Evolutionary conservation across 2,797 vertebrate genomes (phyloP).

Genomic region (Telmatherina bonti): DNA sequence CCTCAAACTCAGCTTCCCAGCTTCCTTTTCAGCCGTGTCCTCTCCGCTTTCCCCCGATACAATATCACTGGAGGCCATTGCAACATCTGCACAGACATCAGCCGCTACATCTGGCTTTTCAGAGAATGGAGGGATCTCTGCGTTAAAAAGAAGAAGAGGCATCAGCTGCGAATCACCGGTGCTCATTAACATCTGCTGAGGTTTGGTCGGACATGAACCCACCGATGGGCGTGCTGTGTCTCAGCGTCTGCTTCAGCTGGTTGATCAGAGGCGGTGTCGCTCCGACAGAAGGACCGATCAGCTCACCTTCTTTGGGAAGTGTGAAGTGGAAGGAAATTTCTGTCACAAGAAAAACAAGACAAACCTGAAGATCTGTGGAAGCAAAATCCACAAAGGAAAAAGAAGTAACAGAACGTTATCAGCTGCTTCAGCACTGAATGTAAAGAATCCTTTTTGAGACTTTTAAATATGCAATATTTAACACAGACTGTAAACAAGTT

Average conservation of each 20-base stretch:
- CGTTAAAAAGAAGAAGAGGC: too few relatives aligned
- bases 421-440: too few relatives aligned
- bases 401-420: too few relatives aligned
- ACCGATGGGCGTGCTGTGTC: constrained; percentile 99
- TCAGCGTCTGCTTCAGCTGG: constrained; percentile 91
- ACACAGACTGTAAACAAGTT: too few relatives aligned
- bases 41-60: constrained; percentile 78
- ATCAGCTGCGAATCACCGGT: background rate
- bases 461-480: too few relatives aligned
- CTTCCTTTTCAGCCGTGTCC: constrained; percentile 60
- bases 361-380: background rate
- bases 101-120: constrained; percentile 80
- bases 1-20: constrained; percentile 90
- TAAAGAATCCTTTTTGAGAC: too few relatives aligned
- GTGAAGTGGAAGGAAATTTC: constrained; percentile 91
- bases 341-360: constrained; percentile 56
- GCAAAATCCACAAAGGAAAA: background rate
- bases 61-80: constrained; percentile 83
- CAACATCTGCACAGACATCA: constrained; percentile 84
- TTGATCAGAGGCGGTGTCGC: constrained; percentile 88
- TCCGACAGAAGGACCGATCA: constrained; percentile 85
- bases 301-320: constrained; percentile 91
- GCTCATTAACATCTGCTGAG: background rate
- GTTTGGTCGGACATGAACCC: constrained; percentile 56
- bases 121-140: constrained; percentile 68